These are phyloP conservation scores for Raja brachyura DNA, from an alignment of 2,113 vertebrate genomes.

Conservation along the genomic window DNA sequence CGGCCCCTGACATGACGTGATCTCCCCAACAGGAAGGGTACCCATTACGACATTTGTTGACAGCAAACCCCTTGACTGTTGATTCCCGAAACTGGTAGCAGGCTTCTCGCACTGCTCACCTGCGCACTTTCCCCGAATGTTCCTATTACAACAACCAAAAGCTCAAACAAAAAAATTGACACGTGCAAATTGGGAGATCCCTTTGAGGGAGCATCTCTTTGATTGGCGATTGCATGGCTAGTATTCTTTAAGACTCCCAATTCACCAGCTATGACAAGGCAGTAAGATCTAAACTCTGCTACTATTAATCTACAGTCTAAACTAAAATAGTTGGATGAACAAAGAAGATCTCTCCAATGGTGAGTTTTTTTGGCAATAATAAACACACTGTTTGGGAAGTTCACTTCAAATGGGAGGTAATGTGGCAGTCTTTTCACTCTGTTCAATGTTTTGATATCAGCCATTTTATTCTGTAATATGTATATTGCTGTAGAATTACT, in stretches of 20 bases:
- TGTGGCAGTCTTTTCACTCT: neutral
- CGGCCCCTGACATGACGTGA: neutral
- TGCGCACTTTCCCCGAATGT: neutral
- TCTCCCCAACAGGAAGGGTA: neutral
- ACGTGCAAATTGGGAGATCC: neutral
- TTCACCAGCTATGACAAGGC: neutral
- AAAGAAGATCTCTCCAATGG: neutral
- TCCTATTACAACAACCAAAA: neutral
- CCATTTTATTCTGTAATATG: neutral
- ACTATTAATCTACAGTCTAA: neutral
- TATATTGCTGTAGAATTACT: neutral
- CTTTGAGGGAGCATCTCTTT: neutral
- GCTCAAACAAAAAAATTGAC: neutral
- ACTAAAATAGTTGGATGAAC: neutral
- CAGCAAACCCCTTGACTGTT: no score
- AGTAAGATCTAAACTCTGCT: neutral
- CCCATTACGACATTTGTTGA: conserved; percentile 11
- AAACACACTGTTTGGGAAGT: neutral
- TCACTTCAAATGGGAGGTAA: neutral
- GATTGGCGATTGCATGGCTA: neutral
- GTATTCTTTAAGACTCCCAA: neutral
- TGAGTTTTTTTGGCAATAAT: neutral
- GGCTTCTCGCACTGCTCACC: neutral
- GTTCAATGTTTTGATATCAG: neutral
- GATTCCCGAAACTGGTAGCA: neutral